These are phyloP conservation scores for Pteruthius melanotis DNA, from an alignment of 2,113 vertebrate genomes.

Conservation along the genomic window DNA sequence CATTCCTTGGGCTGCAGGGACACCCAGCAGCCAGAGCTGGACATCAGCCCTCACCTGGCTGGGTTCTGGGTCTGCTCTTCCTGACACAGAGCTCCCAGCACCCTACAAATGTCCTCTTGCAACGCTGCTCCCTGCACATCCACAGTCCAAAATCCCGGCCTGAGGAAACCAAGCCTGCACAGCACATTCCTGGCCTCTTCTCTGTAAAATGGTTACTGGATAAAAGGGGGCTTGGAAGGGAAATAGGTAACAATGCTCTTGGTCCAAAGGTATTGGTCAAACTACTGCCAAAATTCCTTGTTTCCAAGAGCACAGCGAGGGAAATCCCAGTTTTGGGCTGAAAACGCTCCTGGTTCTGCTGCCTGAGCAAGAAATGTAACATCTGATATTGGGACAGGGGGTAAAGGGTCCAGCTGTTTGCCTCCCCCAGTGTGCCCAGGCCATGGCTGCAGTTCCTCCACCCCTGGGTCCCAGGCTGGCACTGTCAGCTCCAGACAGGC, in stretches of 20 bases:
- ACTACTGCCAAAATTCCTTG: background rate
- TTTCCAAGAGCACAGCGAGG: background rate
- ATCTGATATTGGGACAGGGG: accelerated
- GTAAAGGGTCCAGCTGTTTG: background rate
- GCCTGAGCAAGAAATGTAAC: background rate
- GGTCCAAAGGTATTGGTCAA: background rate
- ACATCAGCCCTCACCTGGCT: background rate
- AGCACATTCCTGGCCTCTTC: accelerated
- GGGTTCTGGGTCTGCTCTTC: accelerated
- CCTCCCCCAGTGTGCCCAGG: accelerated
- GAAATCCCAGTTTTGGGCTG: background rate
- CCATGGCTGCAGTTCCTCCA: accelerated
- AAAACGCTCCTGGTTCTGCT: background rate
- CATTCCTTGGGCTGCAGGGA: accelerated
- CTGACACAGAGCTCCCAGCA: accelerated
- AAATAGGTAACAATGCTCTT: background rate
- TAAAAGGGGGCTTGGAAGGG: background rate
- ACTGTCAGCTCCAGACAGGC: background rate
- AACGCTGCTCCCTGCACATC: background rate
- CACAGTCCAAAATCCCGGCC: background rate
- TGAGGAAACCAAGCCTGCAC: background rate
- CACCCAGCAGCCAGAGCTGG: background rate
- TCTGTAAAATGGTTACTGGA: background rate
- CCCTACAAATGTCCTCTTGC: accelerated
- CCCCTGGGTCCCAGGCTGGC: background rate